Evolutionary conservation across 2,797 vertebrate species (phyloP), one percentile per base, ranked within the genome.

Genomic region (Cuniculus paca): DNA sequence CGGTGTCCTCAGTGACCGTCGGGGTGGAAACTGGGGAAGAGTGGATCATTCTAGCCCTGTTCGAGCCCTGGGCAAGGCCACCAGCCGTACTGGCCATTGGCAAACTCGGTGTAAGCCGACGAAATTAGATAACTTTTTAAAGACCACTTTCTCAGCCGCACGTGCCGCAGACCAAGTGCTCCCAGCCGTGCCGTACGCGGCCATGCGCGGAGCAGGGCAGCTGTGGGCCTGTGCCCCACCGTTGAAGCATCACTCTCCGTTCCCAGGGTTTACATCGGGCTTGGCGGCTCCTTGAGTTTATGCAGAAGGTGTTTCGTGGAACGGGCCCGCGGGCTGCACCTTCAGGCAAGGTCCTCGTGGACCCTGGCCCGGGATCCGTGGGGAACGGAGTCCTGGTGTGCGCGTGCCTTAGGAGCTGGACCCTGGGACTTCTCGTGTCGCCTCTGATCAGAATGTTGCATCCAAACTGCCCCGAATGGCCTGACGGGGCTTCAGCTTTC

Each of bases 141-240:
- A 75, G n/a, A 48, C 31, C 26, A 31, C n/a, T 52, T 63, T 84
- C 74, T 87, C 50, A 26, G 24, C 14, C 80, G 24, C 11, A 4
- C n/a, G 20, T 24, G 50, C 28, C 14, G 2, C 42, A 16, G 70
- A 50, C 8, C 1, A 2, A 1, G 1, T 13, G 48, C 5, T 34
- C 63, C 24, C 6, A 45, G 39, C 39, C 9, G 0, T 34, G 17
- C 56, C 39, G 3, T 28, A 0, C 0, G 26, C 4, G 77, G 45
- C 81, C 45, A 31, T 5, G 20, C 16, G 0, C 1, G 5, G 31
- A 72, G 14, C 9, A 1, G 34, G 2, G 0, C 26, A 3, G 58
- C 31, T 10, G 2, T 0, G 2, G 63, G 31, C 13, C 2, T n/a
- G 9, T 5, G n/a, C 36, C 1, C 19, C 52, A 1, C 1, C 3